Evolutionary conservation across 2,113 vertebrate species (phyloP).

Genomic region (Gasterosteus aculeatus): DNA sequence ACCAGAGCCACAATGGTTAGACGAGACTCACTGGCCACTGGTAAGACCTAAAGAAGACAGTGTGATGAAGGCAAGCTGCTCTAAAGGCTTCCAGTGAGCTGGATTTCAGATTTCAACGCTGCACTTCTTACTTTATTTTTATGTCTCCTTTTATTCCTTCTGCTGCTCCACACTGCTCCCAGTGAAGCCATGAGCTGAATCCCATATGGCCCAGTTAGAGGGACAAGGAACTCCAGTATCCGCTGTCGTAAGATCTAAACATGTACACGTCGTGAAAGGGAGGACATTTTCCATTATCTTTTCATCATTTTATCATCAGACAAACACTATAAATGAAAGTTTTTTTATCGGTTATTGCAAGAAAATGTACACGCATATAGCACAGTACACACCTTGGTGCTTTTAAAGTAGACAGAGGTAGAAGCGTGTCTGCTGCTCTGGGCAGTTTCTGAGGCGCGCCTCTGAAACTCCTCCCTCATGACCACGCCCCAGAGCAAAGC

Average conservation of each 20-base stretch:
- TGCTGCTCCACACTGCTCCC: slow-evolving; percentile 91
- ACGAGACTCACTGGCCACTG: slow-evolving; percentile 83
- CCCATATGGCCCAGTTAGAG: slow-evolving; percentile 88
- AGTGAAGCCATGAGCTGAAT: slow-evolving; percentile 89
- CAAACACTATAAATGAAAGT: neutral
- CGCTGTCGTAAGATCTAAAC: slow-evolving; percentile 89
- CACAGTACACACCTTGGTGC: slow-evolving; percentile 87
- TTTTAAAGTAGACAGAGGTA: slow-evolving; percentile 92
- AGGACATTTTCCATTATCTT: neutral
- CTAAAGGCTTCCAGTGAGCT: neutral
- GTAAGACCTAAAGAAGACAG: slow-evolving; percentile 83
- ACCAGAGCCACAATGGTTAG: slow-evolving; percentile 89
- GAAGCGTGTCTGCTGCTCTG: slow-evolving; percentile 84
- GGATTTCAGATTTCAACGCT: neutral
- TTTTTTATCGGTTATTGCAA: no score
- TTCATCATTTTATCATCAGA: neutral
- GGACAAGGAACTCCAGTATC: slow-evolving; percentile 91
- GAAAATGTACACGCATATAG: neutral
- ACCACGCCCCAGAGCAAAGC: slow-evolving; percentile 90
- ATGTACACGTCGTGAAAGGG: neutral
- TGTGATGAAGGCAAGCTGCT: neutral
- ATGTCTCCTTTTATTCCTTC: slow-evolving; percentile 83
- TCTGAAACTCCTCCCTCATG: slow-evolving; percentile 85
- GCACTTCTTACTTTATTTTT: slow-evolving; percentile 85
- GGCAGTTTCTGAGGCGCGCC: slow-evolving; percentile 80